Evolutionary conservation across 2,113 vertebrate species (phyloP).

Genomic region (Sterrhoptilus dennistouni): DNA sequence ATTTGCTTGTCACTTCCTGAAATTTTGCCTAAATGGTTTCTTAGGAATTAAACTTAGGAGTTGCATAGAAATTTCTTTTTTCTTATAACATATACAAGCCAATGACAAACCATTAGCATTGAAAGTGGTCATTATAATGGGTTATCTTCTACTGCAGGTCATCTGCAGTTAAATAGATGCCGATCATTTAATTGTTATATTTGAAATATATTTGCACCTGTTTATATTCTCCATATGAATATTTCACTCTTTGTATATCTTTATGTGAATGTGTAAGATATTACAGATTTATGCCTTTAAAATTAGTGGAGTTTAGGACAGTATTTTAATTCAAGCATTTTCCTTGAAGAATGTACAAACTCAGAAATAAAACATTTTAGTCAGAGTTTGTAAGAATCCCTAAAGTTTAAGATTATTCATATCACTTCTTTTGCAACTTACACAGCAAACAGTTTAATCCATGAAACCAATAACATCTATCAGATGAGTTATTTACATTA

Average conservation of each 20-base stretch:
- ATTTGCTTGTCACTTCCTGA: background rate
- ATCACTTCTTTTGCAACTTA: background rate
- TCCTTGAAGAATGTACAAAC: background rate
- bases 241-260: background rate
- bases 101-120: background rate
- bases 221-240: background rate
- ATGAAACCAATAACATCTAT: background rate
- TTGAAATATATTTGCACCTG: background rate
- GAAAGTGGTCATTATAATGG: background rate
- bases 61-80: background rate
- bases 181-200: conserved; percentile 8
- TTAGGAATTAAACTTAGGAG: background rate
- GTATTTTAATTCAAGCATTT: background rate
- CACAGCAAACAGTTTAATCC: background rate
- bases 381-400: background rate
- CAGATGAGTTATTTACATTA: background rate
- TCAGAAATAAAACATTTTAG: background rate
- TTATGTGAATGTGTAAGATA: background rate
- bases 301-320: background rate
- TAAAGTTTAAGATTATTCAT: background rate
- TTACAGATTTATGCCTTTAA: background rate
- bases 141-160: background rate
- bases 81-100: background rate
- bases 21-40: background rate
- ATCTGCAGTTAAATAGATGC: conserved; percentile 17